Base-by-base conservation (phyloP, 2,113 vertebrate genomes). In the Gnathochromis pfefferi region DNA sequence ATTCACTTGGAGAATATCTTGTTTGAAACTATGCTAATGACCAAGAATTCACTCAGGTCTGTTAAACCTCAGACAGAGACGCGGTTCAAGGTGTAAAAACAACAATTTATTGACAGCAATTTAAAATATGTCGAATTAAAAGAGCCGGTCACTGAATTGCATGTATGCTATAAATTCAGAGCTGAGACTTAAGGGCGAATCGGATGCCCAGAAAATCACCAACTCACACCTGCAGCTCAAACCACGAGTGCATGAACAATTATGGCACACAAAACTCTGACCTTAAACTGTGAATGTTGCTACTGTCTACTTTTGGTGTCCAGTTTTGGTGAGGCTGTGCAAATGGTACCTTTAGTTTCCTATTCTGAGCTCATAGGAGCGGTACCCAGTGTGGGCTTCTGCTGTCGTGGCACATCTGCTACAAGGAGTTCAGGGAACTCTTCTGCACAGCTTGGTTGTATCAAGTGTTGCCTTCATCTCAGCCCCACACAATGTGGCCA, bases 211-310 rank as follows among this genome's bases (percentile, higher is more conserved):
- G 28, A 60, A 33, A 60, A 60, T 60, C 28, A 4, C 1, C 58
- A 60, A 33, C 58, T 60, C 28, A 60, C 57, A 33, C 28, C 57
- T 60, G 57, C 28, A 10, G 28, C 28, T 60, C 14, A 58, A 58
- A 58, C 57, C 26, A 2, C 26, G 1, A 58, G 1, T 58, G 57
- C 57, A 31, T 58, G 14, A 58, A 17, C 8, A 58, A 58, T 58
- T 19, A 33, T 33, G 28, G 0, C 5, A 33, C 58, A 3, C 16
- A 2, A 33, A 33, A 35, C 6, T 35, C 31, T 35, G 6, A 63
- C 31, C 31, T 63, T 7, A 33, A 35, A 35, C 58, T 35, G 31
- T 63, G 0, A 63, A n/a, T 19, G 2, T 35, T 63, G 0, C 0
- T 1, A 7, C 1, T 33, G 28, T 19, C 9, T n/a, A 63, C 9